Evolutionary conservation across 2,888 invertebrate species (phyloP).

Genomic region (Drosophila aldrichi): DNA sequence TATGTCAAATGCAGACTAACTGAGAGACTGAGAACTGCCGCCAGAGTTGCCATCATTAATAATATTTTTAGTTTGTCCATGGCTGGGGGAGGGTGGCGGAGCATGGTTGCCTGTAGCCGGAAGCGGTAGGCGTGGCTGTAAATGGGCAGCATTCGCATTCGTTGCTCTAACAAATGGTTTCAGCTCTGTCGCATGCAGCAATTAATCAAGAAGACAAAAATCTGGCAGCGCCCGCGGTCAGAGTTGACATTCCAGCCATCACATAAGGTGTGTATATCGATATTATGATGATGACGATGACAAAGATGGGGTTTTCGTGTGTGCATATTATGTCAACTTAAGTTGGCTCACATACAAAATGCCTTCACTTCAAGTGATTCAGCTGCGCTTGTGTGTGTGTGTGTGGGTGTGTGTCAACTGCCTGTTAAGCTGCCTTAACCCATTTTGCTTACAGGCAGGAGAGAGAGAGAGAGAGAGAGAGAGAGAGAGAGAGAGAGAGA

Average conservation of each 20-base stretch:
- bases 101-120: no score
- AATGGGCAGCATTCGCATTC: neutral
- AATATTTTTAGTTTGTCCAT: slow-evolving; percentile 67
- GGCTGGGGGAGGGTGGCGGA: neutral
- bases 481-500: neutral
- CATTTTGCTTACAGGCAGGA: neutral
- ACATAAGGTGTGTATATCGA: slow-evolving; percentile 7
- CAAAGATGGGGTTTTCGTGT: slow-evolving; percentile 23
- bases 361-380: slow-evolving; percentile 22
- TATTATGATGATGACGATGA: slow-evolving; percentile 19
- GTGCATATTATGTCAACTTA: slow-evolving; percentile 28
- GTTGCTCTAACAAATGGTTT: slow-evolving; percentile 51
- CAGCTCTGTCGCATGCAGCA: slow-evolving; percentile 43
- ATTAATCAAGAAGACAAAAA: slow-evolving; percentile 76
- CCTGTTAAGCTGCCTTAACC: slow-evolving; percentile 17
- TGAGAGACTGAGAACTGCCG: slow-evolving; percentile 51
- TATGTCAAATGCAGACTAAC: slow-evolving; percentile 66
- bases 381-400: slow-evolving; percentile 6
- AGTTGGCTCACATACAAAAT: slow-evolving; percentile 29
- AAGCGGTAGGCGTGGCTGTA: neutral
- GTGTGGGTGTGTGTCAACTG: slow-evolving; percentile 17
- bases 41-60: slow-evolving; percentile 68
- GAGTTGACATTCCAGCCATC: slow-evolving; percentile 37
- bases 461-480: no score
- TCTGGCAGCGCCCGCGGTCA: slow-evolving; percentile 57